Percentiles rank a stretch among this genome's conserved stretches.
These are phyloP conservation scores for Eristalis tenax DNA, from an alignment of 2,888 invertebrate genomes.

Conservation along the genomic window DNA sequence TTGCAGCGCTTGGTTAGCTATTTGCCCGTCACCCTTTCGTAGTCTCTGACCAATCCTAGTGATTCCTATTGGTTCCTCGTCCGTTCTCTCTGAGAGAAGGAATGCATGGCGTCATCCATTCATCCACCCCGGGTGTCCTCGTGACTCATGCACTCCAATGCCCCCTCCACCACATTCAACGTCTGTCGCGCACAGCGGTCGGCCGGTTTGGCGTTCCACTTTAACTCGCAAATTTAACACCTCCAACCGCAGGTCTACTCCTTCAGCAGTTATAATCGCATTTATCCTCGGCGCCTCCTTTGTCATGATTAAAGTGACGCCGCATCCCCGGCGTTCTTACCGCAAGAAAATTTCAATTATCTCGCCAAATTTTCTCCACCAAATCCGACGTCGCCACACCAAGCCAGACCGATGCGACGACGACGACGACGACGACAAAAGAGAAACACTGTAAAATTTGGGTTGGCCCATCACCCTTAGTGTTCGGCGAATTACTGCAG, in stretches of 20 bases:
- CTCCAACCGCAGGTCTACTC: constrained; percentile 28
- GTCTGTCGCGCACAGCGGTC: neutral
- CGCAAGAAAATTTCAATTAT: constrained; percentile 60
- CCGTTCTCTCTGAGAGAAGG: too few species aligned
- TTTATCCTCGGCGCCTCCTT: constrained; percentile 64
- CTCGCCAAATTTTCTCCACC: constrained; percentile 18
- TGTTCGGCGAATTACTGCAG: constrained; percentile 53
- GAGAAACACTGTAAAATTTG: constrained; percentile 26
- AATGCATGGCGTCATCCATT: too few species aligned
- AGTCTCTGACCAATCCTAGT: too few species aligned
- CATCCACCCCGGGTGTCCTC: too few species aligned
- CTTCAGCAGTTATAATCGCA: constrained; percentile 25
- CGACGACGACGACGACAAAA: neutral
- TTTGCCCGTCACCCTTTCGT: too few species aligned
- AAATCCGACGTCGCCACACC: neutral
- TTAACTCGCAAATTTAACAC: constrained; percentile 29
- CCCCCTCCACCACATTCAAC: neutral
- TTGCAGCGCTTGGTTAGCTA: too few species aligned
- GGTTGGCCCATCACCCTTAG: constrained; percentile 67
- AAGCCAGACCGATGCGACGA: neutral
- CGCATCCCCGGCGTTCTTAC: constrained; percentile 39
- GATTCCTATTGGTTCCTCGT: too few species aligned
- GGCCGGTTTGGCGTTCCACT: neutral
- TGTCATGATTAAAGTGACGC: constrained; percentile 61
- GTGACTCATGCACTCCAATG: neutral